Percentiles rank a stretch among this genome's conserved stretches.
Evolutionary conservation across 92 coral and sea anemone species (phyloP).

Genomic region (Actinostola sp.): DNA sequence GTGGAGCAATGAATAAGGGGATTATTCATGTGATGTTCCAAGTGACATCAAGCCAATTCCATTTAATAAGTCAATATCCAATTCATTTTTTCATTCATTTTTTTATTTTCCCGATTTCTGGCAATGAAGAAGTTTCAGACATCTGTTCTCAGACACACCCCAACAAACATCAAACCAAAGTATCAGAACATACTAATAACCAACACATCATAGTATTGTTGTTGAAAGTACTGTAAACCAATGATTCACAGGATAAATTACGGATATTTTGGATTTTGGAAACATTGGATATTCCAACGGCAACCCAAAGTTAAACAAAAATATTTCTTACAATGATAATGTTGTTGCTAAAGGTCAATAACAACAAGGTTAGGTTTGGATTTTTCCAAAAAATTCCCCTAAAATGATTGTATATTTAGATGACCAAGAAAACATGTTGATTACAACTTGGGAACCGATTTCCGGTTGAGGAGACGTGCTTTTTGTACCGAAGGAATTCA

Average conservation of each 20-base stretch:
- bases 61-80: too few relatives aligned
- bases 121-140: neutral
- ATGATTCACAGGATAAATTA: neutral
- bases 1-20: too few relatives aligned
- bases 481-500: constrained; percentile 33
- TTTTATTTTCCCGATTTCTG: neutral
- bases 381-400: constrained; percentile 1
- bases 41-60: too few relatives aligned
- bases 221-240: neutral
- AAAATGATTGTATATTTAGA: neutral
- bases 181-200: constrained; percentile 13
- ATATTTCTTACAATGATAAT: too few relatives aligned
- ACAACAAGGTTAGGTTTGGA: too few relatives aligned
- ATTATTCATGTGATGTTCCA: too few relatives aligned
- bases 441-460: constrained; percentile 2
- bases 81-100: neutral
- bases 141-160: constrained; percentile 22
- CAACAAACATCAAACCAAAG: constrained; percentile 22
- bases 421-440: constrained; percentile 5
- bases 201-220: constrained; percentile 13
- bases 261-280: too few relatives aligned
- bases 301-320: too few relatives aligned
- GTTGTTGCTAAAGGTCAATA: too few relatives aligned
- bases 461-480: constrained; percentile 24
- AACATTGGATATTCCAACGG: too few relatives aligned